phyloP scores from a whole-genome alignment of 2,113 vertebrate genomes.

The Pogonocichla stellata region DNA sequence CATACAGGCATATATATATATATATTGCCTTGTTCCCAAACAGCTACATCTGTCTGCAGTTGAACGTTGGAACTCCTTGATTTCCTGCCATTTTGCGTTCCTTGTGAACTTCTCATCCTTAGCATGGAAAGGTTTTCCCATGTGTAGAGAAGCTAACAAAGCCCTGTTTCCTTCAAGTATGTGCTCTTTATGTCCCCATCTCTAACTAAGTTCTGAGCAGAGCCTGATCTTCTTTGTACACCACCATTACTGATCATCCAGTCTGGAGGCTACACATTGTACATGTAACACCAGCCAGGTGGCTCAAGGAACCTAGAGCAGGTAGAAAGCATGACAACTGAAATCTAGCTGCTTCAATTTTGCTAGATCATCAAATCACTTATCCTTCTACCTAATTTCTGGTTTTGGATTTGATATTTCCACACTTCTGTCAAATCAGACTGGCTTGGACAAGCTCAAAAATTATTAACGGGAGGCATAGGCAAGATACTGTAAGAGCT shows the following conservation, averaged over 20 bases:
- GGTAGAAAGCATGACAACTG: neutral
- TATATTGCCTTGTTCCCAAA: neutral
- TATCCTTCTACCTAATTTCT: neutral
- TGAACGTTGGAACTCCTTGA: neutral
- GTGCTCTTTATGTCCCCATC: neutral
- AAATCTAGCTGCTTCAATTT: neutral
- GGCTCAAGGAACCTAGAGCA: neutral
- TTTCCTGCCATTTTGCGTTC: neutral
- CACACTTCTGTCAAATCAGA: neutral
- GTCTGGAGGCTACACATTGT: neutral
- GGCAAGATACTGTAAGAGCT: neutral
- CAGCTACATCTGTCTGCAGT: neutral
- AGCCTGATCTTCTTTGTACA: neutral
- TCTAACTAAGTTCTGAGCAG: neutral
- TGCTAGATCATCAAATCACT: neutral
- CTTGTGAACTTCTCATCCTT: neutral
- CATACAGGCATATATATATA: neutral
- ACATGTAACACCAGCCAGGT: neutral
- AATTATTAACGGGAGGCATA: neutral
- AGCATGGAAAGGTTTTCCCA: neutral
- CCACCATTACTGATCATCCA: neutral
- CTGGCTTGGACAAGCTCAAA: neutral
- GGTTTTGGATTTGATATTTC: neutral
- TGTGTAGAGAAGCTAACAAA: neutral
- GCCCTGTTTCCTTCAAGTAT: neutral